Evolutionary conservation across 2,888 invertebrate species (phyloP), one percentile per base, ranked within the genome.

Genomic region (Opisthograptis luteolata): DNA sequence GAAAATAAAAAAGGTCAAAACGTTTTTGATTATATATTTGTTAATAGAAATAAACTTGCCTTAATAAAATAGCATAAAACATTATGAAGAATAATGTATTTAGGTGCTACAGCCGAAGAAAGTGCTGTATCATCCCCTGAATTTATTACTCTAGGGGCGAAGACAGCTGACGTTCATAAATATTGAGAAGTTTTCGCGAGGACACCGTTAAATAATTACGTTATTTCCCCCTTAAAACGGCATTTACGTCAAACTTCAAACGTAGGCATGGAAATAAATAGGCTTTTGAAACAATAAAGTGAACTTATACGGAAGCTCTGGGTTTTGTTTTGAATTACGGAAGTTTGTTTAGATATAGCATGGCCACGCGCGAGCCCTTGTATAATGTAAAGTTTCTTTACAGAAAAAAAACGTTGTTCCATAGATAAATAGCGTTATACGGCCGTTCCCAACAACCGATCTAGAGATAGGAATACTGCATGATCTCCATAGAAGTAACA

Each of bases 111-210:
- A 24, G 19, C 15, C 22, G 34, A 35, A 42, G 14, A 14, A 37
- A 46, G 37, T 42, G 45, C 46, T 42, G 28, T 31, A 32, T 46
- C 42, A 42, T n/a, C 31, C 27, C 9, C 6, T 6, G 32, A 37
- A 42, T 52, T 37, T 52, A 52, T 52, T 32, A 30, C 41, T 46
- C 42, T 46, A 41, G 14, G 13, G 41, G 34, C 39, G 52, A 37
- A 51, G 55, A 60, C 57, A 60, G 44, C 56, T 59, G 55, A 60
- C 51, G 53, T 36, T 48, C 58, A 61, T 64, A 60, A 64, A 58
- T 61, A 60, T 51, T 46, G 44, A 52, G 49, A 39, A 58, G 46
- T 30, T 34, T 39, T 13, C 12, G 36, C 42, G 25, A 45, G 50
- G 52, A 51, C 51, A 46, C 37, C 45, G 49, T 56, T 58, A 48